Evolutionary conservation across 2,113 vertebrate genomes (phyloP), one percentile per base, ranked within the genome.

Genomic region (Nesogale talazaci): DNA sequence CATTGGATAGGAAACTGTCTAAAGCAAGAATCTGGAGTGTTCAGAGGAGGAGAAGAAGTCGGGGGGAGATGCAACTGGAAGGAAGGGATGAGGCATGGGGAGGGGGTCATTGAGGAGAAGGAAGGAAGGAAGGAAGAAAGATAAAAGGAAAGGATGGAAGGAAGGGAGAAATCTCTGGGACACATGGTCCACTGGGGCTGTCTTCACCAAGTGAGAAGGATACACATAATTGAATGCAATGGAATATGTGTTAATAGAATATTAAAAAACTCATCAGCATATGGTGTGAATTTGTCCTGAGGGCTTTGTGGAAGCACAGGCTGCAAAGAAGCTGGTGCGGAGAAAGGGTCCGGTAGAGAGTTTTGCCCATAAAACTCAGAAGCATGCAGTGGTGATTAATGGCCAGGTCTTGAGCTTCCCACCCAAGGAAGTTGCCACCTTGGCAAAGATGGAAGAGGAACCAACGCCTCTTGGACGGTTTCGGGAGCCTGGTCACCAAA

Each of bases 241-340:
- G 23, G 87, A 70, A 12, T n/a, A 82, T 72, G 12, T 57, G 29
- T 74, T 65, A 70, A 61, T n/a, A 82, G 52, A 92, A 93, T 63
- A 88, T 92, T 83, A 59, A 92, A 85, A n/a, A 69, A 2, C 65
- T 15, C 3, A 87, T 75, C 3, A 11, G 77, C 19, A 4, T 34
- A 7, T 34, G 12, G 7, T 40, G 1, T 78, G 16, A 34, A 56
- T 86, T 92, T 59, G 10, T 19, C n/a, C 75, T 52, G n/a, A 11
- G 17, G 19, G 23, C 16, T 61, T 63, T 80, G 22, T n/a, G 25
- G 67, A 36, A 5, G 3, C 20, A 38, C 6, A 63, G 36, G 29
- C 40, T 20, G 1, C 15, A 25, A 38, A 34, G 19, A 15, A 31
- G 16, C 34, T 85, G 19, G 6, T 17, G 0, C 9, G 20, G n/a